Evolutionary conservation across 2,797 vertebrate genomes (phyloP).

Genomic region (Podarcis lilfordi): DNA sequence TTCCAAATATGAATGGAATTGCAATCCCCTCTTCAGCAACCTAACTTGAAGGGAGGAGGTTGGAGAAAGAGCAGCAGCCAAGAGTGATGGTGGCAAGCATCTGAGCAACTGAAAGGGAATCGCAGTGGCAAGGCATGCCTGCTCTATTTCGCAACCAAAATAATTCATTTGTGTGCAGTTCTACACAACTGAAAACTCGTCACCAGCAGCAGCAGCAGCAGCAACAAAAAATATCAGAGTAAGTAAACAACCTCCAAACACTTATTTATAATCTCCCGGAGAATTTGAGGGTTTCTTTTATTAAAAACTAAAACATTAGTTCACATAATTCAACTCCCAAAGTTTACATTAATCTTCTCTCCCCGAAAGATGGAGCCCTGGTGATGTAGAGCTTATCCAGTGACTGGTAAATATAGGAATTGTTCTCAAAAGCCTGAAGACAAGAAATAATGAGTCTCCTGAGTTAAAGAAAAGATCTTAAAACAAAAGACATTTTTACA

Average conservation of each 20-base stretch:
- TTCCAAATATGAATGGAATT: neutral
- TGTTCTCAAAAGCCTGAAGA: slow-evolving; percentile 37
- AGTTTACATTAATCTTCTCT: slow-evolving; percentile 42
- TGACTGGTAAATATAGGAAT: slow-evolving; percentile 38
- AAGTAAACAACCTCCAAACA: slow-evolving; percentile 44
- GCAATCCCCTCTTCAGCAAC: neutral
- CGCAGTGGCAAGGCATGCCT: slow-evolving; percentile 13
- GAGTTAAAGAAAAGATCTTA: slow-evolving; percentile 33
- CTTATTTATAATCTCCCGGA: slow-evolving; percentile 45
- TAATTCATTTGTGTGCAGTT: slow-evolving; percentile 44
- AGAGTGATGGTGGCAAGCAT: neutral
- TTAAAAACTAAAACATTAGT: slow-evolving; percentile 23
- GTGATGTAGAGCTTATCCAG: slow-evolving; percentile 35
- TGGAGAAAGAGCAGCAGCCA: neutral
- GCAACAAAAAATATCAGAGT: slow-evolving; percentile 36
- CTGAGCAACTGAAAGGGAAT: slow-evolving; percentile 5
- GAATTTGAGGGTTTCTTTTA: slow-evolving; percentile 6
- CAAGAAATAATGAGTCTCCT: slow-evolving; percentile 15
- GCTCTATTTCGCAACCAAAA: slow-evolving; percentile 42
- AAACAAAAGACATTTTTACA: slow-evolving; percentile 45
- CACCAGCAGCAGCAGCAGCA: slow-evolving; percentile 52
- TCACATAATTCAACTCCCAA: slow-evolving; percentile 40
- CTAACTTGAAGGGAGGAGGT: neutral
- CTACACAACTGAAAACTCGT: slow-evolving; percentile 60
- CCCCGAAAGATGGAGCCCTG: slow-evolving; percentile 21